Evolutionary conservation across 2,888 invertebrate genomes (phyloP).

Genomic region (Lasius fuliginosus): DNA sequence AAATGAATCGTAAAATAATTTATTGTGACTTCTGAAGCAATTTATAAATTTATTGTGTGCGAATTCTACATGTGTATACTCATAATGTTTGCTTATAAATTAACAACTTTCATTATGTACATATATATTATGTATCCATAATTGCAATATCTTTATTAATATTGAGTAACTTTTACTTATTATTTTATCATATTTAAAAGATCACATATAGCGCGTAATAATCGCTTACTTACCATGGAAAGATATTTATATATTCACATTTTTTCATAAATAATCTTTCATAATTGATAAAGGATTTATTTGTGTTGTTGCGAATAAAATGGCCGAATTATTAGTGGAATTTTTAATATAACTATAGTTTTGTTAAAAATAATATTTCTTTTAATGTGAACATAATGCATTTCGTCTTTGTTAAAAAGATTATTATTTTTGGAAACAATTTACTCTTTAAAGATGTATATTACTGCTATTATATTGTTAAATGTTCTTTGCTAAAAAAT

Average conservation of each 20-base stretch:
- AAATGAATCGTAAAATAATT: slow-evolving; percentile 32
- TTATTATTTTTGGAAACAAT: too few relatives aligned
- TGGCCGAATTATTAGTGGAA: neutral
- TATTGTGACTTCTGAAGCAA: slow-evolving; percentile 23
- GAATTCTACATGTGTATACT: neutral
- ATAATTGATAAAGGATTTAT: neutral
- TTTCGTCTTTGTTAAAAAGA: too few relatives aligned
- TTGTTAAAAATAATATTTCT: too few relatives aligned
- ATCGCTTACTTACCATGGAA: neutral
- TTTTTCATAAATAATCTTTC: neutral
- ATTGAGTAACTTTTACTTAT: neutral
- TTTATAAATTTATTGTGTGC: slow-evolving; percentile 17
- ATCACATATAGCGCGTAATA: neutral
- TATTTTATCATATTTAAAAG: slow-evolving; percentile 10
- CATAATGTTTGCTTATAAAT: neutral
- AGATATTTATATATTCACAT: neutral
- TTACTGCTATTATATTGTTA: too few relatives aligned
- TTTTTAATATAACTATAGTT: too few relatives aligned
- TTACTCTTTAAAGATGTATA: too few relatives aligned
- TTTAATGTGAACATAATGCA: too few relatives aligned
- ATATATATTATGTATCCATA: neutral
- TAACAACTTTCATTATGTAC: neutral
- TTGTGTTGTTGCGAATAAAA: neutral
- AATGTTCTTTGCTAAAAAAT: too few relatives aligned
- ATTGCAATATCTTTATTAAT: neutral